phyloP scores from a whole-genome alignment of 1,140 invertebrate genomes.

The Brachionus koreanus region DNA sequence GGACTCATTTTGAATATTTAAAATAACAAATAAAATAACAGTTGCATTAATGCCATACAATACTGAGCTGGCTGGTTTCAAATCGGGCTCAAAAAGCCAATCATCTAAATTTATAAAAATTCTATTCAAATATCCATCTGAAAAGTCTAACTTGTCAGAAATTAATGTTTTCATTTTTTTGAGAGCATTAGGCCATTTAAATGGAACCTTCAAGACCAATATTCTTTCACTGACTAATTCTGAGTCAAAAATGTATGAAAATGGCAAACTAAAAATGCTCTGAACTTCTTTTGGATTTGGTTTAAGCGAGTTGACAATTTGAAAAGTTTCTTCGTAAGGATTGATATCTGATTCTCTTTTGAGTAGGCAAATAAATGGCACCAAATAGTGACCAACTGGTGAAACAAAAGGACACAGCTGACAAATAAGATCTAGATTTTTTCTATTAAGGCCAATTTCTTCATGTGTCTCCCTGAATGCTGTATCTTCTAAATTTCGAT shows the following conservation, averaged over 20 bases:
- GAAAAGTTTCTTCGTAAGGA: background rate
- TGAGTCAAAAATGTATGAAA: background rate
- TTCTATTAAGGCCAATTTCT: slow-evolving; percentile 21
- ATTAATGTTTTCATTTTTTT: background rate
- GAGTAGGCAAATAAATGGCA: slow-evolving; percentile 3
- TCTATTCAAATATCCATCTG: background rate
- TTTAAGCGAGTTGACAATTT: background rate
- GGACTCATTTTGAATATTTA: background rate
- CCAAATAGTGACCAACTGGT: slow-evolving; percentile 12
- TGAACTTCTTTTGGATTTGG: slow-evolving; percentile 35
- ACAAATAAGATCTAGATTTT: slow-evolving; percentile 13
- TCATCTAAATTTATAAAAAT: slow-evolving; percentile 30
- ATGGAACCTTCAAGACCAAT: background rate
- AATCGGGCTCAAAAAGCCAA: background rate
- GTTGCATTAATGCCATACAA: slow-evolving; percentile 34
- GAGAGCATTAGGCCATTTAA: background rate
- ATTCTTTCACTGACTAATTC: background rate
- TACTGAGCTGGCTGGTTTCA: background rate
- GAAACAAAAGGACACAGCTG: slow-evolving; percentile 38
- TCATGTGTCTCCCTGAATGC: slow-evolving; percentile 33
- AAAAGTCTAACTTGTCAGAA: background rate
- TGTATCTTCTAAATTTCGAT: background rate
- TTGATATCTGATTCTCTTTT: background rate
- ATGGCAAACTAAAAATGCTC: slow-evolving; percentile 3
- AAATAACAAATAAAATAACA: background rate